Evolutionary conservation across 2,113 vertebrate genomes (phyloP).

Genomic region (Cacatua alba): DNA sequence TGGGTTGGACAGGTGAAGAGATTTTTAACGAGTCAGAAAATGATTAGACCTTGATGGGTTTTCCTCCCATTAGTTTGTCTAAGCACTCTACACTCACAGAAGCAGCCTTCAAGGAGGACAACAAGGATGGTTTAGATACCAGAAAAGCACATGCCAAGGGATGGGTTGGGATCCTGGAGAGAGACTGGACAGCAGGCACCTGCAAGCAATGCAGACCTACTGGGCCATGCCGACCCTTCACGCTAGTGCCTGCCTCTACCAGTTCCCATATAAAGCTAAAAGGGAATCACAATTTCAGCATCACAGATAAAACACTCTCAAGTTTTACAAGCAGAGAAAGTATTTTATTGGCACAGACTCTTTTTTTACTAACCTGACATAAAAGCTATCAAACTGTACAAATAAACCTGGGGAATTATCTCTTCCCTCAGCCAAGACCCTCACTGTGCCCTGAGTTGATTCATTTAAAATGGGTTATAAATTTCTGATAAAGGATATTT

Average conservation of each 20-base stretch:
- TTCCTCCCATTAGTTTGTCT: not conserved
- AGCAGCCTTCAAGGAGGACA: not conserved
- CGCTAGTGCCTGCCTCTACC: not conserved
- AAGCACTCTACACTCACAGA: too few relatives aligned
- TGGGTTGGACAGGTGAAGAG: not conserved
- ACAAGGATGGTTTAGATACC: not conserved
- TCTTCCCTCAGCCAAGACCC: slow-evolving; percentile 4
- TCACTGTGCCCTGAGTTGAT: not conserved
- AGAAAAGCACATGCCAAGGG: not conserved
- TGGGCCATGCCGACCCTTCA: not conserved
- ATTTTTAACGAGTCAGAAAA: not conserved
- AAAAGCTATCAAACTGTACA: slow-evolving; percentile 42
- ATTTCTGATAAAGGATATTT: slow-evolving; percentile 46
- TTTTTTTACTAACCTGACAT: slow-evolving; percentile 38
- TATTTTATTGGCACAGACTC: slow-evolving; percentile 29
- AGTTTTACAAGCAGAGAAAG: slow-evolving; percentile 15
- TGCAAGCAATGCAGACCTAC: not conserved
- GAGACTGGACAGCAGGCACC: not conserved
- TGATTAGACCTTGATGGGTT: not conserved
- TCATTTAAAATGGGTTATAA: slow-evolving; percentile 43
- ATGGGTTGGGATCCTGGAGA: not conserved
- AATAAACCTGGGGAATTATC: slow-evolving; percentile 51
- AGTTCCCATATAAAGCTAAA: not conserved
- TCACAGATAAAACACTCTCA: not conserved
- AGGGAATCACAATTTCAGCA: not conserved